phyloP scores from a whole-genome alignment of 2,113 vertebrate genomes.

The Scatophagus argus region DNA sequence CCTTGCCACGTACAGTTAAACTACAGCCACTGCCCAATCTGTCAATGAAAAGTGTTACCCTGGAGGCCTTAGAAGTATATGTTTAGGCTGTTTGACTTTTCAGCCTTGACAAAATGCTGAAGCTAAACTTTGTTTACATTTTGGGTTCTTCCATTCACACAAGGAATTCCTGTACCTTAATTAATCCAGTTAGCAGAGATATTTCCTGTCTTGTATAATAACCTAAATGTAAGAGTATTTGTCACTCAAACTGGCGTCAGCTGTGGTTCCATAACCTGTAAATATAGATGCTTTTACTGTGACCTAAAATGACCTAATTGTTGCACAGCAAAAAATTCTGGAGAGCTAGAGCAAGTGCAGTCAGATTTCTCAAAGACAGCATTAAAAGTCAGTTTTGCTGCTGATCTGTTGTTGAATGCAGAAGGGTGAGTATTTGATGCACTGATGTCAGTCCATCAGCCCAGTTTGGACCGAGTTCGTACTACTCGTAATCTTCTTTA shows the following conservation, averaged over 20 bases:
- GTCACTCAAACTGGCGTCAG: conserved; percentile 11
- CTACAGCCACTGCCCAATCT: not conserved
- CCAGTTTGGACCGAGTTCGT: conserved; percentile 27
- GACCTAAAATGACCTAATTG: conserved; percentile 20
- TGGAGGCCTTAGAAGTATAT: not conserved
- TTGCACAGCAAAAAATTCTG: conserved; percentile 22
- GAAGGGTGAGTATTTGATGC: not conserved
- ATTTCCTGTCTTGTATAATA: conserved; percentile 9
- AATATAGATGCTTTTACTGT: conserved; percentile 13
- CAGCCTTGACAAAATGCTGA: not conserved
- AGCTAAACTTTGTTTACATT: not conserved
- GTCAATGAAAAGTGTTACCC: not conserved
- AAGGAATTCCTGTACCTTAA: not conserved
- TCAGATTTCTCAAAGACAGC: not conserved
- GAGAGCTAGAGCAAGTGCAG: not conserved
- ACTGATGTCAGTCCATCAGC: not conserved
- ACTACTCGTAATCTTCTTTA: not conserved
- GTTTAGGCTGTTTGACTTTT: not conserved
- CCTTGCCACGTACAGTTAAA: not conserved
- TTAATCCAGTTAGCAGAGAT: not conserved
- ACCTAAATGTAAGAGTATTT: not conserved
- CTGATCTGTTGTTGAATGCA: not conserved
- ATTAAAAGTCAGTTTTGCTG: not conserved
- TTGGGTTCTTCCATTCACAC: not conserved
- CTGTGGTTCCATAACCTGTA: not conserved